Evolutionary conservation across 2,113 vertebrate species (phyloP).

Genomic region (Regulus satrapa): DNA sequence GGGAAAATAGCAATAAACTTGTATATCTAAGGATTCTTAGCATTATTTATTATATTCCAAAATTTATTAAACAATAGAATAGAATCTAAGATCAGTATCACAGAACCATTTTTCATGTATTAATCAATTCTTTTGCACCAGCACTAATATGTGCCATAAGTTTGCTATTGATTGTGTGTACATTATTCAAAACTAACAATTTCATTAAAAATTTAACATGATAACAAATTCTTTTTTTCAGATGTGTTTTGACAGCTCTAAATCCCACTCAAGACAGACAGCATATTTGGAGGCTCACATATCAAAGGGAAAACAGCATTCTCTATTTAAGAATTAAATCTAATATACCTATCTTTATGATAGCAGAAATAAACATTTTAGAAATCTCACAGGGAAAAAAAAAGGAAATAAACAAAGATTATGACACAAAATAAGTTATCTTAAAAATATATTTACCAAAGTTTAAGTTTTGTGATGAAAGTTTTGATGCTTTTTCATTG

Average conservation of each 20-base stretch:
- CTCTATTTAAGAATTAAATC: background rate
- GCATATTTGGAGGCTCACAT: background rate
- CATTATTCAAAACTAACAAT: slow-evolving; percentile 47
- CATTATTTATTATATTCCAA: background rate
- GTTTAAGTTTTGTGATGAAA: background rate
- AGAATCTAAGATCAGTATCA: slow-evolving; percentile 38
- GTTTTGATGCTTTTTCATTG: background rate
- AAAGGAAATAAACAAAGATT: background rate
- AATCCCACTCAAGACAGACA: background rate
- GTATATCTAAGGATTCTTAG: slow-evolving; percentile 12
- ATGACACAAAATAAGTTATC: background rate
- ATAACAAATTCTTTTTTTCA: background rate
- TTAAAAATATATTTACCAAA: background rate
- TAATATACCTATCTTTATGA: background rate
- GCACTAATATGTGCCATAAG: slow-evolving; percentile 39
- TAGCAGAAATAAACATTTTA: background rate
- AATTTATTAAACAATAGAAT: background rate
- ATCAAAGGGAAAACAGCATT: background rate
- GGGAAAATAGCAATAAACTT: slow-evolving; percentile 4
- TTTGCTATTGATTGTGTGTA: slow-evolving; percentile 24
- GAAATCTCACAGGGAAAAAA: background rate
- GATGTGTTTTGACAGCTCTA: slow-evolving; percentile 23
- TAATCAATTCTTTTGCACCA: slow-evolving; percentile 50
- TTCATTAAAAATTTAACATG: background rate
- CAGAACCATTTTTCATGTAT: slow-evolving; percentile 57